Conservation (phyloP, 2,797 vertebrate species). For the Gephyroberyx darwinii region DNA sequence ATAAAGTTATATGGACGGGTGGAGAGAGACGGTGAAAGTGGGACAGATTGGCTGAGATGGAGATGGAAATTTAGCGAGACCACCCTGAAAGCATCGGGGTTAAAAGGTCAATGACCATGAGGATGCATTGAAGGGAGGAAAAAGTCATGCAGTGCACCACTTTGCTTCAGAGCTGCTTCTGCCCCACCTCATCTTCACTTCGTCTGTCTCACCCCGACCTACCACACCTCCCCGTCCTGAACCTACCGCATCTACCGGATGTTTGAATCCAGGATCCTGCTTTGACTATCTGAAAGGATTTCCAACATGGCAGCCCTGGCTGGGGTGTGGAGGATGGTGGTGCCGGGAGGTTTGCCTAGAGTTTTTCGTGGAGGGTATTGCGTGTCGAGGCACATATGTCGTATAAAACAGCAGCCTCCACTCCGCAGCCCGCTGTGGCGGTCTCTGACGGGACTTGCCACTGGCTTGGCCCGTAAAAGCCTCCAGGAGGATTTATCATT, state of each 20-base stretch:
- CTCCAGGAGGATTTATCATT: slow-evolving; percentile 64
- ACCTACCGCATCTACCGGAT: slow-evolving; percentile 8
- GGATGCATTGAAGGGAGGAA: slow-evolving; percentile 15
- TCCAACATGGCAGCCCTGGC: not conserved
- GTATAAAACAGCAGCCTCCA: slow-evolving; percentile 59
- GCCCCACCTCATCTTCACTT: slow-evolving; percentile 13
- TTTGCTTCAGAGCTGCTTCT: slow-evolving; percentile 27
- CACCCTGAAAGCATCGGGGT: slow-evolving; percentile 48
- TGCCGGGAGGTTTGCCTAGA: not conserved
- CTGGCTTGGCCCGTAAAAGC: slow-evolving; percentile 52
- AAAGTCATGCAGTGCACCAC: not conserved
- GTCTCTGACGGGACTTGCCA: slow-evolving; percentile 44
- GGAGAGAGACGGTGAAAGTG: not conserved
- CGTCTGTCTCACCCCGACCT: not conserved
- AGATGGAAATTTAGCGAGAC: slow-evolving; percentile 34
- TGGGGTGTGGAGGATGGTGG: not conserved
- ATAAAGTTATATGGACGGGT: not conserved
- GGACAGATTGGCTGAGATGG: slow-evolving; percentile 9
- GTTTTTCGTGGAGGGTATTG: slow-evolving; percentile 38
- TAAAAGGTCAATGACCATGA: slow-evolving; percentile 55
- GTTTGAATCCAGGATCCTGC: slow-evolving; percentile 18
- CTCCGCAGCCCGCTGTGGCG: slow-evolving; percentile 30
- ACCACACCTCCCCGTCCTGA: no score
- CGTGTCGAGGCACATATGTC: slow-evolving; percentile 54
- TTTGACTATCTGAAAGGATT: slow-evolving; percentile 32